A percentile compares a stretch with the other conserved stretches of the same genome.
Evolutionary conservation across 2,888 invertebrate genomes (phyloP).

Genomic region (Amphipyra tragopoginis): DNA sequence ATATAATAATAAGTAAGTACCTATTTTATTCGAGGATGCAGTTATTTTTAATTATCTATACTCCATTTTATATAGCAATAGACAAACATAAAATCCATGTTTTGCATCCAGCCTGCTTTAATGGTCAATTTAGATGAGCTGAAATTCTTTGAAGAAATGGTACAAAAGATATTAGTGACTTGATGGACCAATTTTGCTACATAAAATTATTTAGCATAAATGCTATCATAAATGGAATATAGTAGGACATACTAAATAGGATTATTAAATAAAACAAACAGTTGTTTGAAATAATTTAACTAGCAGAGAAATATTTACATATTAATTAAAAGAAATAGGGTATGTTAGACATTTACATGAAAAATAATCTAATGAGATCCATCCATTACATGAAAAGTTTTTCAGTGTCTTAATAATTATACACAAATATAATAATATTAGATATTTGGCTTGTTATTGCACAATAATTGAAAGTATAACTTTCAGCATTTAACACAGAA

Average conservation of each 20-base stretch:
- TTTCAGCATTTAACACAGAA: constrained; percentile 30
- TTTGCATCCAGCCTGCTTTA: too few relatives aligned
- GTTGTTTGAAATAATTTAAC: constrained; percentile 43
- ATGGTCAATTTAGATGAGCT: too few relatives aligned
- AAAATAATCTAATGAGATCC: constrained; percentile 40
- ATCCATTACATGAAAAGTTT: constrained; percentile 53
- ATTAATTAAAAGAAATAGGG: constrained; percentile 8
- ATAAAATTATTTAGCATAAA: too few relatives aligned
- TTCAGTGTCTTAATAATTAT: constrained; percentile 37
- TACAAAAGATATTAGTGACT: too few relatives aligned
- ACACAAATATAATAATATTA: constrained; percentile 32
- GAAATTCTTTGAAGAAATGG: too few relatives aligned
- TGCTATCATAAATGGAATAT: too few relatives aligned
- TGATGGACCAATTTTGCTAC: too few relatives aligned
- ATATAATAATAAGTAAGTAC: too few relatives aligned
- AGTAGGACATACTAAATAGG: background rate
- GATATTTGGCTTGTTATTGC: constrained; percentile 30
- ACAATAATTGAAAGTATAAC: constrained; percentile 1
- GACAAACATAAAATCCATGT: too few relatives aligned
- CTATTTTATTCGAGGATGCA: too few relatives aligned
- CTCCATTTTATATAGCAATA: too few relatives aligned
- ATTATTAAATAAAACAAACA: constrained; percentile 20
- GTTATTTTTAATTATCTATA: too few relatives aligned
- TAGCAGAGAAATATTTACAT: constrained; percentile 50
- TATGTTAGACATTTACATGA: constrained; percentile 40